Percentiles rank a stretch among this genome's conserved stretches.
Evolutionary conservation across 2,888 invertebrate species (phyloP).

Genomic region (Aporophyla nigra): DNA sequence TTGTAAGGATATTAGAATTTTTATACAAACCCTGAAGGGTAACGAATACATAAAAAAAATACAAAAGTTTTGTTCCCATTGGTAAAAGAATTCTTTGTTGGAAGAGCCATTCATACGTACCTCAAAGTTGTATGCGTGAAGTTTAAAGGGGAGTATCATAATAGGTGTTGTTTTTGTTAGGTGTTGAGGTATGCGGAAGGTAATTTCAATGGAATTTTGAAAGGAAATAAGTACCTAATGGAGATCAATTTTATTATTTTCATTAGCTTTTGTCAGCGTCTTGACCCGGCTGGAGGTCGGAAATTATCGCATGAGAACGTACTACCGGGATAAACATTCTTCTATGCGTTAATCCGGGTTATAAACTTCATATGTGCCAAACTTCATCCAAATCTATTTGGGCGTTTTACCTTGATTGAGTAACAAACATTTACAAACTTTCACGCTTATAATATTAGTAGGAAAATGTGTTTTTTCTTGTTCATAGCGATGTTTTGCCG

Average conservation of each 20-base stretch:
- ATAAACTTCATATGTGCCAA: too few relatives aligned
- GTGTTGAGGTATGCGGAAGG: not conserved
- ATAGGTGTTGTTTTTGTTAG: not conserved
- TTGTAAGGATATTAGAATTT: slow-evolving; percentile 20
- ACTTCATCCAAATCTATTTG: too few relatives aligned
- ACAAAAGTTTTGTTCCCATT: not conserved
- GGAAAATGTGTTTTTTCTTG: not conserved
- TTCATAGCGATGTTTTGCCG: not conserved
- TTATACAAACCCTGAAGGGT: slow-evolving; percentile 1
- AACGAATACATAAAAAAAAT: slow-evolving; percentile 7
- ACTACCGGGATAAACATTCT: too few relatives aligned
- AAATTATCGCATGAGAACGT: too few relatives aligned
- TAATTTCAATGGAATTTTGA: not conserved
- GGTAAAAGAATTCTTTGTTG: not conserved
- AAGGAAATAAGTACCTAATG: not conserved
- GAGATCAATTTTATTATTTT: not conserved
- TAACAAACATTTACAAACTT: too few relatives aligned
- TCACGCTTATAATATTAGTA: too few relatives aligned
- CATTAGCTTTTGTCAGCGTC: too few relatives aligned
- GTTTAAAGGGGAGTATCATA: not conserved
- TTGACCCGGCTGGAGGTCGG: too few relatives aligned
- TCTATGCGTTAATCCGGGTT: too few relatives aligned
- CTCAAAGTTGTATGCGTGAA: slow-evolving; percentile 4
- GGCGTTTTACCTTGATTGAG: too few relatives aligned
- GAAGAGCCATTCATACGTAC: not conserved